Evolutionary conservation across 2,888 invertebrate species (phyloP), one percentile per base, ranked within the genome.

Genomic region (Ochropleura leucogaster): DNA sequence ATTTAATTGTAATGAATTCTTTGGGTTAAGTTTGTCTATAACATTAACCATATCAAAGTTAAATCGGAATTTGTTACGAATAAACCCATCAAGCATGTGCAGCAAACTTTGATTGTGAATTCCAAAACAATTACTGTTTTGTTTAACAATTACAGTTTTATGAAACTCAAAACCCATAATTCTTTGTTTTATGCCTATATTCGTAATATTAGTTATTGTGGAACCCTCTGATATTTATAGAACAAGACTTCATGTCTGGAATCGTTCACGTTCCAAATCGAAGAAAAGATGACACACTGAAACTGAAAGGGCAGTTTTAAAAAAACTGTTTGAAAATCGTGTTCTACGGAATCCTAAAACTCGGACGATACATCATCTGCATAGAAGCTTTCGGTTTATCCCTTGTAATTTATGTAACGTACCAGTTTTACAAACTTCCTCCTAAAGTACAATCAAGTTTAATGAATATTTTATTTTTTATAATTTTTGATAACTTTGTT

Each of bases 331-430:
- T 46, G 42, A 46, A 51, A 63, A 64, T 72, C 60, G 60, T 64
- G 55, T 68, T 57, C 57, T 44, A 63, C 74, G 63, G 72, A 78
- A 80, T 76, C 49, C 72, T 74, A 70, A 86, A 71, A 62, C 64
- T 74, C 72, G 62, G n/a, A 47, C 74, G 55, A 85, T 84, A 81
- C 67, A 84, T 85, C 74, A 84, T 84, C 64, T 86, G 68, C 70
- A 73, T 70, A 76, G 75, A 73, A 55, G 78, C 74, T 79, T 84
- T 74, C 59, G 74, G 74, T 77, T 81, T 73, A 71, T 79, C 74
- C 78, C 68, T 64, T 65, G 62, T 79, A 75, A 85, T 84, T 84
- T 85, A 85, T 84, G 75, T 69, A 86, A 86, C 72, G 66, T 51
- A 75, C 68, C 82, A 71, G 69, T 68, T 82, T 77, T 42, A 80